Evolutionary conservation across 2,113 vertebrate species (phyloP), one percentile per base, ranked within the genome.

Genomic region (Pomatostomus ruficeps): DNA sequence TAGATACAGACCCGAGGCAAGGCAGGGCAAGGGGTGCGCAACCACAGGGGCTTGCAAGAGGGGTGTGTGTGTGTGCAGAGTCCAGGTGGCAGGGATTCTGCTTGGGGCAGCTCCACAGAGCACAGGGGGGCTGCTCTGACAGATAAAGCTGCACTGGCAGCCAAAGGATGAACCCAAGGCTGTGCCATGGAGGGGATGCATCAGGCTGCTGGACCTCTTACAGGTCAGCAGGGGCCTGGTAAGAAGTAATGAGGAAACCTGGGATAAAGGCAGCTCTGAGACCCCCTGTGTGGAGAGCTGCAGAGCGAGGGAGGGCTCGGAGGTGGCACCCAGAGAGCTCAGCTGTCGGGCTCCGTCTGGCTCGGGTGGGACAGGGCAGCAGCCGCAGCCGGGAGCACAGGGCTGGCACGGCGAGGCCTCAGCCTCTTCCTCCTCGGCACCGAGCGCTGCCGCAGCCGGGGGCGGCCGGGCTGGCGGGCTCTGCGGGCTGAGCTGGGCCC

Each of bases 111-210:
- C 3, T 65, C 68, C 8, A 6, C 11, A 1, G 15, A 21, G n/a
- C 46, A n/a, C 1, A 3, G 36, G 0, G 14, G 31, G 25, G 12
- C 6, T 48, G 36, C 46, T 70, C 45, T 3, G 29, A 18, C 52
- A 48, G 29, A 10, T 6, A 6, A 28, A 43, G n/a, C 45, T 42
- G 49, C 20, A 0, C 18, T 5, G 35, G 33, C 33, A 40, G 48
- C 2, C 0, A 4, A 12, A 31, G 14, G 42, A 40, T 2, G 1
- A 22, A 7, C 2, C 1, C 1, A 1, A 0, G 24, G 38, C 72
- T 13, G 28, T 24, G 38, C 23, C 46, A 18, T 2, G 40, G 29
- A 35, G 1, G 13, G 36, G 55, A 9, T 3, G 14, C 7, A 12
- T 0, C 45, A 7, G 42, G 49, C 55, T 51, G 54, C 14, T 1